Conservation (phyloP, 2,888 invertebrate genomes). For the Ariolimax columbianus region DNA sequence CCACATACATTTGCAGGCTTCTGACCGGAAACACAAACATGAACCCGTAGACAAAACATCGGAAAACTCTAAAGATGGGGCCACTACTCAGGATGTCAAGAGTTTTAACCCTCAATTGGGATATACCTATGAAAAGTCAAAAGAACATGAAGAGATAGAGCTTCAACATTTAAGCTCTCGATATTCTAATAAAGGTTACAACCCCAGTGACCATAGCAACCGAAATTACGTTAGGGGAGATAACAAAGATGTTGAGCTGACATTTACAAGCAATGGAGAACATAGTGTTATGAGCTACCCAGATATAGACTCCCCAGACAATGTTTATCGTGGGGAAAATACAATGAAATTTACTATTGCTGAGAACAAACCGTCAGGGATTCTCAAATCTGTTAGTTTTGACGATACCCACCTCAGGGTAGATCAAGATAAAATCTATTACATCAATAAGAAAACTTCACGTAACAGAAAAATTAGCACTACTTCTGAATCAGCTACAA, state of each 20-base stretch:
- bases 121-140: too few relatives aligned
- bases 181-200: not conserved
- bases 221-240: not conserved
- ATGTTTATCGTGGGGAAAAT: too few relatives aligned
- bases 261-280: not conserved
- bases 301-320: not conserved
- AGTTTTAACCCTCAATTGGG: not conserved
- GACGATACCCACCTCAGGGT: not conserved
- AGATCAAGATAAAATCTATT: not conserved
- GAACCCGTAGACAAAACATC: not conserved
- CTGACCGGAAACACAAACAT: not conserved
- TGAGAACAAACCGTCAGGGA: not conserved
- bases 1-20: not conserved
- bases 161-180: too few relatives aligned
- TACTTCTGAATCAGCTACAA: slow-evolving; percentile 6
- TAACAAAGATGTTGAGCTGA: too few relatives aligned
- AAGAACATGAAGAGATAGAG: not conserved
- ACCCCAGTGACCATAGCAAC: too few relatives aligned
- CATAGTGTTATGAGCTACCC: not conserved
- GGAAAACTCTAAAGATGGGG: too few relatives aligned
- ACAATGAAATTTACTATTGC: not conserved
- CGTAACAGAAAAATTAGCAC: slow-evolving; percentile 23
- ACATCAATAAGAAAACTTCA: not conserved
- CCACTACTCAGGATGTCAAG: not conserved
- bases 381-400: slow-evolving; percentile 30